Conservation (phyloP, 2,888 invertebrate species). For the Chloroclysta siterata region DNA sequence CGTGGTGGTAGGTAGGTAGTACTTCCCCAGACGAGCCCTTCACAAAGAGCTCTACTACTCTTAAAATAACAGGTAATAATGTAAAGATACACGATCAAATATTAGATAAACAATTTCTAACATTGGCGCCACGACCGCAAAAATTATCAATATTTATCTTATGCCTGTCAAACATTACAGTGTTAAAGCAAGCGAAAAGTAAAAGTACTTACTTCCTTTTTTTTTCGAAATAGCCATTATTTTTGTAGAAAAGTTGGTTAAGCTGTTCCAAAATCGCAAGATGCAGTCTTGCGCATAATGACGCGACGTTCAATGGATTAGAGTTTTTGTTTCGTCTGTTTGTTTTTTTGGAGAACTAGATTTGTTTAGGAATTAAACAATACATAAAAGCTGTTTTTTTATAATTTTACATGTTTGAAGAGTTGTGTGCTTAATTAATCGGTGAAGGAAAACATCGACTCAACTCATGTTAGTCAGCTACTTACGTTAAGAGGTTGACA, state of each 20-base stretch:
- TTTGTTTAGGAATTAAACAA: too few relatives aligned
- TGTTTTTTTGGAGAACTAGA: neutral
- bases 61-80: too few relatives aligned
- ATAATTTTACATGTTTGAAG: too few relatives aligned
- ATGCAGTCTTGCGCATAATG: constrained; percentile 29
- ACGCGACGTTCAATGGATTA: constrained; percentile 8
- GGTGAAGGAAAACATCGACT: too few relatives aligned
- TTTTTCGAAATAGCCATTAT: constrained; percentile 16
- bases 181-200: constrained; percentile 30
- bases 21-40: too few relatives aligned
- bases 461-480: too few relatives aligned
- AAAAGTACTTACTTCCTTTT: constrained; percentile 18
- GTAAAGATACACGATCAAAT: too few relatives aligned
- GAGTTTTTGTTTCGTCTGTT: neutral
- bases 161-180: constrained; percentile 41
- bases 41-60: too few relatives aligned
- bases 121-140: constrained; percentile 32
- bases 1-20: too few relatives aligned
- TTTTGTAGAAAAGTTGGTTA: constrained; percentile 30
- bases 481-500: too few relatives aligned
- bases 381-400: too few relatives aligned
- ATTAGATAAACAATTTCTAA: neutral
- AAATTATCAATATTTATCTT: constrained; percentile 49
- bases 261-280: constrained; percentile 20
- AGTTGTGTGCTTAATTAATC: too few relatives aligned